Percentiles rank a stretch among this genome's conserved stretches.
phyloP scores from a whole-genome alignment of 2,113 vertebrate species.

The Phaethon lepturus region DNA sequence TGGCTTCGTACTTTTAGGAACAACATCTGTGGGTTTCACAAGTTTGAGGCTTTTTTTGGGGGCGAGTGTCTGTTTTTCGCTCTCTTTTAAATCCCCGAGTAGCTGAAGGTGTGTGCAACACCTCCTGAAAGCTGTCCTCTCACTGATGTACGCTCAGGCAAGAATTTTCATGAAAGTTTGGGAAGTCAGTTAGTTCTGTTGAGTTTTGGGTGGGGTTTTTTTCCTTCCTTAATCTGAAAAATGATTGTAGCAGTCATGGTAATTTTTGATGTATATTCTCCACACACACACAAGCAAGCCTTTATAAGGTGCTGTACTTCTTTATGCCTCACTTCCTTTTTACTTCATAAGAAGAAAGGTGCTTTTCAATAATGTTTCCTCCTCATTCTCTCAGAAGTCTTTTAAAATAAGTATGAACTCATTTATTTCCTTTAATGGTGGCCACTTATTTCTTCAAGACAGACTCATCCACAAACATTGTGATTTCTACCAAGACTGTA shows the following conservation, averaged over 20 bases:
- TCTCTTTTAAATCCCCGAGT: background rate
- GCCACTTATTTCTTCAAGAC: constrained; percentile 6
- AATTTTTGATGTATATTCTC: background rate
- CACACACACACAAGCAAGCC: background rate
- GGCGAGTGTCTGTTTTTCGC: too few species aligned
- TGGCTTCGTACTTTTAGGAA: background rate
- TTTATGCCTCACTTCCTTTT: constrained; percentile 51
- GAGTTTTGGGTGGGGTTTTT: background rate
- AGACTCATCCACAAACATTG: background rate
- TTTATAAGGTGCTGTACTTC: constrained; percentile 15
- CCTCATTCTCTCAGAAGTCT: background rate
- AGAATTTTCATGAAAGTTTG: background rate
- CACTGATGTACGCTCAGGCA: background rate
- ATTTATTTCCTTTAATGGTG: background rate
- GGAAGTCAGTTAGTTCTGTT: background rate
- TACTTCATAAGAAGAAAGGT: constrained; percentile 14
- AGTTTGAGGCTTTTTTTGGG: too few species aligned
- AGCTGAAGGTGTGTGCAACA: background rate
- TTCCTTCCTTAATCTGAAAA: background rate
- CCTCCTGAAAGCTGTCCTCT: background rate
- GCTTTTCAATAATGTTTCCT: background rate
- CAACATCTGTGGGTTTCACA: background rate
- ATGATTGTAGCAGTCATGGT: background rate
- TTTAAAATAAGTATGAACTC: background rate
- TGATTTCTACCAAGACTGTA: background rate